Base-by-base conservation (phyloP, 2,888 invertebrate species). In the Ptychoptera contaminata region DNA sequence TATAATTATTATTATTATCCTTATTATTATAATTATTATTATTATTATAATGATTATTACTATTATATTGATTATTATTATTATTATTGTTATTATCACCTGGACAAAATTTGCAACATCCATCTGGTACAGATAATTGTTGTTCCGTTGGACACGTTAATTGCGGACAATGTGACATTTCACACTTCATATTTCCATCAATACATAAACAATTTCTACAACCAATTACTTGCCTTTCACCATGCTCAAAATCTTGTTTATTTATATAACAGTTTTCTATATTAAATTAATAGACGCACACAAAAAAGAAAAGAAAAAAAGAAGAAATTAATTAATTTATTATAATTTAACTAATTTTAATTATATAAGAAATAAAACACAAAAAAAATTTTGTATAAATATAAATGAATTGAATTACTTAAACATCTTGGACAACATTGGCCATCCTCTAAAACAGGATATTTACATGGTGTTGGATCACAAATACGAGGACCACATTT, bases 81-180 rank as follows among this genome's bases (percentile, higher is more conserved):
- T 65, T 30, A 31, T 32, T n/a, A 29, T 40, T 16, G n/a, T 46
- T 37, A 30, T 48, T 45, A 50, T 52, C 50, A 85, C 88, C 88
- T 69, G 82, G 82, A 65, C 91, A 91, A 61, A 85, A 83, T 63
- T 84, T 84, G 72, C 91, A 91, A 69, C 90, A 91, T 64, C 86
- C 82, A 47, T 82, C 87, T 42, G 82, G 79, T 49, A 85, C 82
- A 54, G 77, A 77, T 63, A 88, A 79, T 67, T 85, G 84, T 59
- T 84, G 76, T 50, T 75, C 73, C 42, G 72, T 70, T 50, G 83
- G 80, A 67, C 90, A 90, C 44, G 79, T 74, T 54, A 88, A 72
- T 55, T 74, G 71, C 41, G 87, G 86, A 66, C 90, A 90, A 54
- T 73, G 75, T 46, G 72, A 74, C 56, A 78, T 76, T 31, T 81